These are phyloP conservation scores for Andricus quercusramuli DNA, from an alignment of 2,888 invertebrate species.

Conservation along the genomic window DNA sequence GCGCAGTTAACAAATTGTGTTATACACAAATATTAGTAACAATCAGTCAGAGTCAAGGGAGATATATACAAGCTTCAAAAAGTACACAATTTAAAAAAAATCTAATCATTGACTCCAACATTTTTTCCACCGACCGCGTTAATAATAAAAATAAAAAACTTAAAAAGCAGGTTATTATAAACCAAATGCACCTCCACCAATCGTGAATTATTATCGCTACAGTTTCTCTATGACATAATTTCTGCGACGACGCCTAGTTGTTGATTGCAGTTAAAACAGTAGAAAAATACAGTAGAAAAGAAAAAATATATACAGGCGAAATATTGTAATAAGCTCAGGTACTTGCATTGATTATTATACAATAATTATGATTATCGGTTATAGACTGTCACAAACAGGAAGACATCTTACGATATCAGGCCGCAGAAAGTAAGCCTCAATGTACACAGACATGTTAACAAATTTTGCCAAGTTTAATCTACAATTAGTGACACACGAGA, in stretches of 20 bases:
- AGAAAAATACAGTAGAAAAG: conserved; percentile 33
- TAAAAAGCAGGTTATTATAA: conserved; percentile 21
- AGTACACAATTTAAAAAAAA: not conserved
- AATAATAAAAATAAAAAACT: not conserved
- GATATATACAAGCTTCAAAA: not conserved
- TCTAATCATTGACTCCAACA: not conserved
- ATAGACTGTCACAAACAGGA: conserved; percentile 31
- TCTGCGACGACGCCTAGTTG: not conserved
- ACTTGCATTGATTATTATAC: conserved; percentile 25
- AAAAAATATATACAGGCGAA: conserved; percentile 27
- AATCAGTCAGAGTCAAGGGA: not conserved
- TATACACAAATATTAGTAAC: conserved; percentile 12
- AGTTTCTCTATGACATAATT: conserved; percentile 16
- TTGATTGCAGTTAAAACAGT: not conserved
- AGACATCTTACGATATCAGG: conserved; percentile 55
- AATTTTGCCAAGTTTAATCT: conserved; percentile 54
- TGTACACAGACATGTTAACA: conserved; percentile 60
- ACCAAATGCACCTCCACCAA: conserved; percentile 19
- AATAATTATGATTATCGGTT: conserved; percentile 8
- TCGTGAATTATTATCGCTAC: conserved; percentile 11
- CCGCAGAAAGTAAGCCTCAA: conserved; percentile 53
- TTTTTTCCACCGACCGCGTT: not conserved
- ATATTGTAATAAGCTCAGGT: conserved; percentile 33
- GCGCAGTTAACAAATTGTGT: conserved; percentile 12
- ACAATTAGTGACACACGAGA: conserved; percentile 38